Percentiles rank a stretch among this genome's conserved stretches.
Conservation (phyloP, 1,140 invertebrate genomes). For the Drosophila mayri region DNA sequence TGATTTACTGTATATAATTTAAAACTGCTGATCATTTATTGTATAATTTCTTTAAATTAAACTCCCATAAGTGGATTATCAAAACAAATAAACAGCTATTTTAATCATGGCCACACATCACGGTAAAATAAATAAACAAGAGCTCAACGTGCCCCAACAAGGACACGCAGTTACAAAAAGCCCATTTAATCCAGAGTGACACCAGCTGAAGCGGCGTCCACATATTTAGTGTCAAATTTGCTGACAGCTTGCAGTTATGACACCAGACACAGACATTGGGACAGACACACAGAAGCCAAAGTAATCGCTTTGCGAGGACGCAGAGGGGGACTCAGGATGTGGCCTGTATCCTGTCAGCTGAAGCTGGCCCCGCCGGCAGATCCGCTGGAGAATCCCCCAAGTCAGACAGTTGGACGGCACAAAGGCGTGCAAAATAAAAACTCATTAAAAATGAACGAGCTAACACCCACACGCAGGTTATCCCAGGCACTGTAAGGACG, state of each 20-base stretch:
- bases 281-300: constrained; percentile 53
- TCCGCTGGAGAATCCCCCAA: constrained; percentile 23
- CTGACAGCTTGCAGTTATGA: constrained; percentile 73
- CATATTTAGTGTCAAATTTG: constrained; percentile 76
- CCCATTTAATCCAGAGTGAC: constrained; percentile 56
- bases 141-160: constrained; percentile 28
- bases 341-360: constrained; percentile 49
- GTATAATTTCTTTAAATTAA: background rate
- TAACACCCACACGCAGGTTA: constrained; percentile 40
- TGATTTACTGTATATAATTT: background rate
- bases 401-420: constrained; percentile 58
- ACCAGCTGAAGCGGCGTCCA: constrained; percentile 63
- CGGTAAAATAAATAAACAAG: constrained; percentile 48
- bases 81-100: constrained; percentile 57
- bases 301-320: constrained; percentile 51
- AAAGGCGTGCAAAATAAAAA: constrained; percentile 77
- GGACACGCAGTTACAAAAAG: constrained; percentile 27
- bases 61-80: constrained; percentile 46
- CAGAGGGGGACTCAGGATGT: constrained; percentile 31
- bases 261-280: constrained; percentile 42
- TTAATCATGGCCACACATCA: constrained; percentile 38
- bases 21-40: background rate
- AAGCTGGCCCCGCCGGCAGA: constrained; percentile 23
- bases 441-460: constrained; percentile 79
- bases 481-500: constrained; percentile 17